Base-by-base conservation (phyloP, 2,113 vertebrate genomes). In the Myiagra hebetior region DNA sequence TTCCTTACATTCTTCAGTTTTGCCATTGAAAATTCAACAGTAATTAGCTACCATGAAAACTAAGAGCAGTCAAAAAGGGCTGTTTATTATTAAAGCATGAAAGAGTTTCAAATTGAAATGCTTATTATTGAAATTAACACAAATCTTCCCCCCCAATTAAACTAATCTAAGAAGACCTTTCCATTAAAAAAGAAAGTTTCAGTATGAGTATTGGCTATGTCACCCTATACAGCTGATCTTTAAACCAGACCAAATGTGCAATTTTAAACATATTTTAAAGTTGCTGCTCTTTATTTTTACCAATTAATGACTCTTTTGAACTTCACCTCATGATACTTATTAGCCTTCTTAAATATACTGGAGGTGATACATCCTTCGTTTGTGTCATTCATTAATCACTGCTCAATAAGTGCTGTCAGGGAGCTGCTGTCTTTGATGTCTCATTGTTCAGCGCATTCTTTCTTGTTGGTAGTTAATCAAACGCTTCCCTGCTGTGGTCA, bases 381-480 rank as follows among this genome's bases (percentile, higher is more conserved):
- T 97, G 85, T 98, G 98, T 98, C 97, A 98, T 97, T 98, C 98
- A 98, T 98, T 99, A 99, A 99, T 98, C 98, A 98, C 97, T 93
- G 96, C 79, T 97, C 98, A 97, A 96, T 97, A 97, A 98, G 93
- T 93, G 97, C 98, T 98, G 98, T 99, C 97, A 98, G 97, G 96
- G 92, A 97, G 97, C 98, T 97, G 97, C 98, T 95, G 91, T 91
- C 97, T 98, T 97, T 98, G 98, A 98, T 98, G 98, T 98, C 98
- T 97, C 97, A 97, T 98, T 98, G 97, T 97, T 98, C 87, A 18
- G 91, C 83, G 83, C 98, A 93, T 95, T 96, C 96, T 97, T 96
- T 97, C 96, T 97, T 97, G 93, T 94, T 98, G 97, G 98, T 98
- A 97, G 97, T 97, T 97, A 97, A 98, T 98, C 98, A 98, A 97